Base-by-base conservation (phyloP, 1,140 invertebrate genomes). In the Drosophila sulfurigaster region DNA sequence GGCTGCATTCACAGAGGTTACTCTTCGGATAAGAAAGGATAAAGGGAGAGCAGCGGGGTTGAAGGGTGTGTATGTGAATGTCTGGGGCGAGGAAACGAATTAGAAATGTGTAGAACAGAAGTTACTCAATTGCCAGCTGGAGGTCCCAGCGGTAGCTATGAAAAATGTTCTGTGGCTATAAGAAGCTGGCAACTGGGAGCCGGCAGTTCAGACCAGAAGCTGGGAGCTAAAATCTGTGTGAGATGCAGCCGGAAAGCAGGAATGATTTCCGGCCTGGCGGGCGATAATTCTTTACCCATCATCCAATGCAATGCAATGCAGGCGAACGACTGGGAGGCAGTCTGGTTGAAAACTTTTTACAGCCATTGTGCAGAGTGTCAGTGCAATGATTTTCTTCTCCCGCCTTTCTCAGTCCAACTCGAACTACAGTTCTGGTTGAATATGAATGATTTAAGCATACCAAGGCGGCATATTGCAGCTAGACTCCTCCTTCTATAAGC, bases 81-180 rank as follows among this genome's bases (percentile, higher is more conserved):
- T 54, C 13, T 52, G 30, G 56, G 56, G 35, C 49, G 49, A 73
- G 65, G 69, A 85, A 89, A 81, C 75, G 85, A 89, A 89, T 89
- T 89, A 89, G 85, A 89, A 89, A 81, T 89, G 81, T 88, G 83
- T 88, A 83, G 88, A 89, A 89, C 85, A 89, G 85, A 89, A 89
- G 83, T 88, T 88, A 80, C 75, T 69, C 68, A 71, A 60, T 74
- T 65, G 82, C 63, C 70, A 73, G 75, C 32, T 71, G 72, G 65
- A 54, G 56, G 62, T 66, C 73, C 73, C 67, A 78, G 43, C 28
- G 43, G 65, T n/a, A 57, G 64, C 71, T 38, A 73, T 75, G 71
- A 79, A 79, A 75, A 82, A 88, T 89, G 75, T 73, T 71, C 54
- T 88, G 70, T 76, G 67, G 70, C 68, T 49, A 38, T 62, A 63